Evolutionary conservation across 2,888 invertebrate genomes (phyloP), one percentile per base, ranked within the genome.

Genomic region (Vanessa cardui): DNA sequence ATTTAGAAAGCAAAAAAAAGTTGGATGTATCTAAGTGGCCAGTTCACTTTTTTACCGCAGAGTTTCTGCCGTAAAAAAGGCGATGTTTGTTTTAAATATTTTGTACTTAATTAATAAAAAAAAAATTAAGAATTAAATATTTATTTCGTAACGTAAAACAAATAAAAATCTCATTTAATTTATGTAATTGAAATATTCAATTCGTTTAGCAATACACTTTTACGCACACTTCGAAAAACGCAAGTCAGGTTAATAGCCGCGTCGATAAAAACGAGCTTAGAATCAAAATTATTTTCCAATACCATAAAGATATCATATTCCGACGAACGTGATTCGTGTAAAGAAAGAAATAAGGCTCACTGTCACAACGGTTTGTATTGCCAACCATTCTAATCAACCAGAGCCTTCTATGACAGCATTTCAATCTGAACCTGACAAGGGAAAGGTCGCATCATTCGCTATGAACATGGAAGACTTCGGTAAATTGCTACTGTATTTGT

Each of bases 401-500:
- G 33, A 33, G 47, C 47, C 47, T 5, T 65, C 33, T 66, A 65
- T 62, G 69, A 66, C 65, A 69, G 62, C 54, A 62, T 68, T 68
- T 64, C 69, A 66, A 66, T 66, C 62, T 33, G 21, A 59, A 39
- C 54, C 58, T 69, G 62, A 66, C 69, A 66, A 66, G 66, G 60
- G 58, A 69, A 66, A 67, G 49, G 59, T 66, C 62, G 47, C 63
- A 44, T 64, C 54, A 64, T 64, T 60, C 60, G 56, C 50, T 67
- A 47, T n/a, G 47, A 66, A 66, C 49, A 52, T 50, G 12, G 63
- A 52, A 50, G 58, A 69, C 50, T 61, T 49, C 49, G 44, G 60
- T 52, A 66, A 61, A 70, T 70, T 61, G 61, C 66, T 21, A 61
- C 45, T 45, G 56, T 67, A 63, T 63, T 69, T 69, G 65, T 66